Percentiles rank a stretch among this genome's conserved stretches.
Conservation (phyloP, 2,888 invertebrate genomes). For the Sipunculus nudus region DNA sequence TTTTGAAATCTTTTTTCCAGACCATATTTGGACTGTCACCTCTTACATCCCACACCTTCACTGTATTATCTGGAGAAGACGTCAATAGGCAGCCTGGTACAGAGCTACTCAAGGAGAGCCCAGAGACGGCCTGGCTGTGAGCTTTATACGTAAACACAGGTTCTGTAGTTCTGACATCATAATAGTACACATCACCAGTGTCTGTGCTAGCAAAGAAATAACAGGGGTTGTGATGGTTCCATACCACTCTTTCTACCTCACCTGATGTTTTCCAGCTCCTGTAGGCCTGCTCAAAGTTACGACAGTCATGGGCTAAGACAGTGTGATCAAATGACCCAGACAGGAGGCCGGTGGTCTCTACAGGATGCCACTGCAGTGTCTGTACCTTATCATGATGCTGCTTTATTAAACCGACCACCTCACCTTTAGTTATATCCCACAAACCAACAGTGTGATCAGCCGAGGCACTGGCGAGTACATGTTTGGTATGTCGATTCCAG, state of each 20-base stretch:
- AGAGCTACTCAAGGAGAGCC: slow-evolving; percentile 76
- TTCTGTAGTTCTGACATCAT: slow-evolving; percentile 76
- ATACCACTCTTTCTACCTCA: slow-evolving; percentile 86
- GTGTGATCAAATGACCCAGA: slow-evolving; percentile 83
- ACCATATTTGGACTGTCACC: slow-evolving; percentile 54
- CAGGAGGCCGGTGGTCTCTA: slow-evolving; percentile 82
- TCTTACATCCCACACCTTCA: slow-evolving; percentile 84
- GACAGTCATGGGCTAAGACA: slow-evolving; percentile 84
- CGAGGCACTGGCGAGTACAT: slow-evolving; percentile 91
- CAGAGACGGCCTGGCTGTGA: slow-evolving; percentile 84
- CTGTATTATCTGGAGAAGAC: slow-evolving; percentile 79
- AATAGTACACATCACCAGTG: slow-evolving; percentile 75
- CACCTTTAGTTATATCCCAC: slow-evolving; percentile 89
- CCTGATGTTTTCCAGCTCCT: slow-evolving; percentile 79
- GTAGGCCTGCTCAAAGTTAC: slow-evolving; percentile 70
- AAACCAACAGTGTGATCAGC: slow-evolving; percentile 86
- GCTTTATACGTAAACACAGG: slow-evolving; percentile 79
- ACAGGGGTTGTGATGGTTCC: slow-evolving; percentile 84
- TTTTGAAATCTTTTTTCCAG: slow-evolving; percentile 71
- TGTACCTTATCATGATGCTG: slow-evolving; percentile 83
- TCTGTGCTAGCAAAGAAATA: slow-evolving; percentile 77
- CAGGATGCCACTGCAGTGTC: slow-evolving; percentile 61
- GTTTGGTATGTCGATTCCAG: slow-evolving; percentile 81
- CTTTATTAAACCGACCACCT: slow-evolving; percentile 78
- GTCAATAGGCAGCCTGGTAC: slow-evolving; percentile 82